Evolutionary conservation across 2,113 vertebrate genomes (phyloP).

Genomic region (Ictalurus furcatus): DNA sequence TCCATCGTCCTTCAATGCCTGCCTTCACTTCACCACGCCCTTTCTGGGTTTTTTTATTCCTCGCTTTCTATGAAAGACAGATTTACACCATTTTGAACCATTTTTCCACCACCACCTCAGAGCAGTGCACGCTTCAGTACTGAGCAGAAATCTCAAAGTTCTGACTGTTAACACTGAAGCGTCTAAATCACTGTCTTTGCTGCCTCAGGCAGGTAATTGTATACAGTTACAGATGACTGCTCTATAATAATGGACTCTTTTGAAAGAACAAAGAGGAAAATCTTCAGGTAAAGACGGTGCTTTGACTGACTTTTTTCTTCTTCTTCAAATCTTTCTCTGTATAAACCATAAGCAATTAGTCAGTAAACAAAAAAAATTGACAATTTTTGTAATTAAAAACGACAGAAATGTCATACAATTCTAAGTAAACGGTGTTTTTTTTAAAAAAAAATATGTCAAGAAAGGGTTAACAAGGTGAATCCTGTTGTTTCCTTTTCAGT

Average conservation of each 20-base stretch:
- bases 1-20: constrained; percentile 20
- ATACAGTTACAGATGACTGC: constrained; percentile 64
- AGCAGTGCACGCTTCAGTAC: not conserved
- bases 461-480: constrained; percentile 58
- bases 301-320: not conserved
- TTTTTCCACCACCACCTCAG: not conserved
- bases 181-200: constrained; percentile 70
- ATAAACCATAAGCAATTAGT: not conserved
- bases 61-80: not conserved
- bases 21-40: constrained; percentile 39
- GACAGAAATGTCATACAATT: not conserved
- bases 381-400: not conserved
- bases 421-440: not conserved
- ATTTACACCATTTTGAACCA: not conserved
- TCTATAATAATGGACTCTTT: constrained; percentile 72
- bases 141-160: constrained; percentile 46
- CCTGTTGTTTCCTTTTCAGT: constrained; percentile 41
- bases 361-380: not conserved
- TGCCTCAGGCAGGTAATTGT: constrained; percentile 68
- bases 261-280: constrained; percentile 56
- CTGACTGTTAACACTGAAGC: constrained; percentile 59
- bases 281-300: constrained; percentile 28
- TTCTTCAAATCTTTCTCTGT: not conserved
- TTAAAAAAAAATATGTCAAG: too few species aligned
- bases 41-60: not conserved